phyloP scores from a whole-genome alignment of 2,797 vertebrate species.

The Oryzias dopingdopingensis region DNA sequence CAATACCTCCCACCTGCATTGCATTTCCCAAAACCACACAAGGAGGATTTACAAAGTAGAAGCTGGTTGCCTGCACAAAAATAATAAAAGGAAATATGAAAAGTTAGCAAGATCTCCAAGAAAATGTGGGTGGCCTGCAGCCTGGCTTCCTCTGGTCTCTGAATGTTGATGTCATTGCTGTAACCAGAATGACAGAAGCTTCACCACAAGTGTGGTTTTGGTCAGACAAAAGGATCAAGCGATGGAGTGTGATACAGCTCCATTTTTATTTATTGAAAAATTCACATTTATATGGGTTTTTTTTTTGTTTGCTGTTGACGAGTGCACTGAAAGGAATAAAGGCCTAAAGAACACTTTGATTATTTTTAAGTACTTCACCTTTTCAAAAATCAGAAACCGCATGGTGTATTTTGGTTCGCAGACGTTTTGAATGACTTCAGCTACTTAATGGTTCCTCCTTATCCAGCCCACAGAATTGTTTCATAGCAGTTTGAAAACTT shows the following conservation, averaged over 20 bases:
- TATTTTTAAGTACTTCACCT: constrained; percentile 70
- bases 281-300: constrained; percentile 36
- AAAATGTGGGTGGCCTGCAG: constrained; percentile 79
- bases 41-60: constrained; percentile 73
- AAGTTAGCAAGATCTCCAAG: constrained; percentile 70
- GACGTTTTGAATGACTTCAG: constrained; percentile 73
- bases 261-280: constrained; percentile 19
- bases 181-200: constrained; percentile 63
- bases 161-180: constrained; percentile 78
- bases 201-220: constrained; percentile 65
- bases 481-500: constrained; percentile 68
- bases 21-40: constrained; percentile 68
- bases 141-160: constrained; percentile 76
- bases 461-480: constrained; percentile 69
- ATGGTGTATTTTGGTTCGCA: constrained; percentile 68
- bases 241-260: constrained; percentile 51
- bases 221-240: constrained; percentile 63
- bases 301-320: constrained; percentile 43
- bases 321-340: constrained; percentile 41
- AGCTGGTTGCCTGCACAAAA: constrained; percentile 71
- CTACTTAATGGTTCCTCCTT: constrained; percentile 74
- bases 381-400: constrained; percentile 78
- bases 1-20: constrained; percentile 43
- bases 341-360: constrained; percentile 57
- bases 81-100: constrained; percentile 80